Percentiles rank a stretch among this genome's conserved stretches.
These are phyloP conservation scores for Lucilia sericata DNA, from an alignment of 1,140 invertebrate species.

Conservation along the genomic window DNA sequence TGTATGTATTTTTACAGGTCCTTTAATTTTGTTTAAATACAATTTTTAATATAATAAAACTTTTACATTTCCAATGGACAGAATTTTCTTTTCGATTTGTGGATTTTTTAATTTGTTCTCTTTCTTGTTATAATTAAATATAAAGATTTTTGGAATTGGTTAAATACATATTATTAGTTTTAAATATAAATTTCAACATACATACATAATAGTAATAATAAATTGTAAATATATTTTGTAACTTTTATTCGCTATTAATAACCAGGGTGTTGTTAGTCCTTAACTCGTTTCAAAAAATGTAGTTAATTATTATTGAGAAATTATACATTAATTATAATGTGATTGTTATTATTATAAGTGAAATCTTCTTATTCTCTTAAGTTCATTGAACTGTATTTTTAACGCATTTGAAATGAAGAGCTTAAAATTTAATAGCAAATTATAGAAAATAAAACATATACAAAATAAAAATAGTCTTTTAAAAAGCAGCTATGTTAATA, in stretches of 20 bases:
- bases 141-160: conserved; percentile 1
- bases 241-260: background rate
- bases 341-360: too few species aligned
- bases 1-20: conserved; percentile 19
- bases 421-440: background rate
- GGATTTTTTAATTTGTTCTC: background rate
- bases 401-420: too few species aligned
- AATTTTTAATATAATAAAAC: background rate
- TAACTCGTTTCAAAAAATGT: too few species aligned
- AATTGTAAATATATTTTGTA: conserved; percentile 14
- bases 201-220: background rate
- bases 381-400: too few species aligned
- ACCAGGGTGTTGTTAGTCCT: too few species aligned
- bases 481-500: background rate
- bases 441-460: background rate
- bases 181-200: conserved; percentile 12
- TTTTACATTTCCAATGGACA: conserved; percentile 20
- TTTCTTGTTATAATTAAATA: background rate
- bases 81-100: background rate
- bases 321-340: too few species aligned
- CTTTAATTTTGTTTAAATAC: background rate
- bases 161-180: background rate
- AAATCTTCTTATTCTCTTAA: too few species aligned
- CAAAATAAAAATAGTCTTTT: background rate
- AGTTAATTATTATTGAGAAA: too few species aligned